phyloP scores from a whole-genome alignment of 2,888 invertebrate species.

The Bursaphelenchus okinawaensis region DNA sequence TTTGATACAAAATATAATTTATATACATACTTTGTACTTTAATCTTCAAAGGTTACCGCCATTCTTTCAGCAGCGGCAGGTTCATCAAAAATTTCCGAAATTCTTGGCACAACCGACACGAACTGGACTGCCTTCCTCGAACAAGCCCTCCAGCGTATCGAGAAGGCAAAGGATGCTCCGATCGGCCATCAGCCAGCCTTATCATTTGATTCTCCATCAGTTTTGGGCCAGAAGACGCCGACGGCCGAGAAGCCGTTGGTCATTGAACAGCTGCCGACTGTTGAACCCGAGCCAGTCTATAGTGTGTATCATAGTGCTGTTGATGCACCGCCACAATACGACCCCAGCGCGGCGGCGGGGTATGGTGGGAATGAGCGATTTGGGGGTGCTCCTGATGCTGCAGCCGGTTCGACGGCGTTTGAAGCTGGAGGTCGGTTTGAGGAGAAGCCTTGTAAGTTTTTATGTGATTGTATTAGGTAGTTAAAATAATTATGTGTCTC shows the following conservation, averaged over 20 bases:
- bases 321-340: background rate
- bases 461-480: no score
- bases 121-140: conserved; percentile 13
- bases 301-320: background rate
- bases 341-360: no score
- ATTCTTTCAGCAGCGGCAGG: background rate
- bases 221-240: background rate
- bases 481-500: no score
- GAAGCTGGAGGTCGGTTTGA: no score
- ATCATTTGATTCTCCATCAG: background rate
- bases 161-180: background rate
- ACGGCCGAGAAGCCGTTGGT: background rate
- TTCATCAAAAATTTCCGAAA: background rate
- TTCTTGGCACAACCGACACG: background rate
- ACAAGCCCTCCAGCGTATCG: conserved; percentile 7
- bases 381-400: no score
- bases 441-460: no score
- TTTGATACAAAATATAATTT: no score
- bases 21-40: background rate
- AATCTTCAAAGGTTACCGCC: no score
- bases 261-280: background rate
- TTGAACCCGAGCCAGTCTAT: background rate
- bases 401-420: no score
- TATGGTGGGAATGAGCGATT: no score
- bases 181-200: background rate